Conservation (phyloP, 1,140 invertebrate species). For the Pachyrhynchus sulphureomaculatus region DNA sequence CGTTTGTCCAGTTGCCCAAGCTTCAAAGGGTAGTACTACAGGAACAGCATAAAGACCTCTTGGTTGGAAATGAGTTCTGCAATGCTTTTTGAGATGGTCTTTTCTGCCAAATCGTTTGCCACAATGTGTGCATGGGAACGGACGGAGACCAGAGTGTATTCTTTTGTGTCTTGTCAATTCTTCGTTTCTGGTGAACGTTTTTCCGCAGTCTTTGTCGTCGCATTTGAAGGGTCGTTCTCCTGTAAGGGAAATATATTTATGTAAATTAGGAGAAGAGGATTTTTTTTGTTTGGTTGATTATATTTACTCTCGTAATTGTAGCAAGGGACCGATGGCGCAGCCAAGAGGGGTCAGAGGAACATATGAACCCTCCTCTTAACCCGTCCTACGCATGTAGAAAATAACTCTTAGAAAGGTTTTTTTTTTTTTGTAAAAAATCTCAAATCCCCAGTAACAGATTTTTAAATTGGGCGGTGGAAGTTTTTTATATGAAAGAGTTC, state of each 20-base stretch:
- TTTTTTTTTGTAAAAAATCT: no score
- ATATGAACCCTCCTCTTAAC: no score
- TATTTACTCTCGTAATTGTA: no score
- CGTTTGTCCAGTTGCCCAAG: slow-evolving; percentile 40
- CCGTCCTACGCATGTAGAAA: no score
- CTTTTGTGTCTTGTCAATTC: slow-evolving; percentile 88
- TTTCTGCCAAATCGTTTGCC: slow-evolving; percentile 87
- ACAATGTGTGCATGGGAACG: slow-evolving; percentile 76
- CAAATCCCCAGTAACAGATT: no score
- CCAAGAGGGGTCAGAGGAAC: no score
- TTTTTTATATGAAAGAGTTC: no score
- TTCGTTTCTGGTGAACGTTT: slow-evolving; percentile 91
- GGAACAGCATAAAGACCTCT: slow-evolving; percentile 48
- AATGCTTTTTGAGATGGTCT: slow-evolving; percentile 85
- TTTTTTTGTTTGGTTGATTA: no score
- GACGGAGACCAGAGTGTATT: slow-evolving; percentile 83
- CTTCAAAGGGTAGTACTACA: slow-evolving; percentile 47
- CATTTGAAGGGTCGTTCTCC: slow-evolving; percentile 86
- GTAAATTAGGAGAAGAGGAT: background rate
- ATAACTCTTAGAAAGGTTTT: no score
- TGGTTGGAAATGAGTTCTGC: slow-evolving; percentile 64
- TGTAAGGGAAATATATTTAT: no score
- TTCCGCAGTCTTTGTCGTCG: slow-evolving; percentile 78
- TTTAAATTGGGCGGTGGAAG: no score
- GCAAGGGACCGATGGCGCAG: no score